Evolutionary conservation across 1,140 invertebrate species (phyloP).

Genomic region (Zophobas atratus): DNA sequence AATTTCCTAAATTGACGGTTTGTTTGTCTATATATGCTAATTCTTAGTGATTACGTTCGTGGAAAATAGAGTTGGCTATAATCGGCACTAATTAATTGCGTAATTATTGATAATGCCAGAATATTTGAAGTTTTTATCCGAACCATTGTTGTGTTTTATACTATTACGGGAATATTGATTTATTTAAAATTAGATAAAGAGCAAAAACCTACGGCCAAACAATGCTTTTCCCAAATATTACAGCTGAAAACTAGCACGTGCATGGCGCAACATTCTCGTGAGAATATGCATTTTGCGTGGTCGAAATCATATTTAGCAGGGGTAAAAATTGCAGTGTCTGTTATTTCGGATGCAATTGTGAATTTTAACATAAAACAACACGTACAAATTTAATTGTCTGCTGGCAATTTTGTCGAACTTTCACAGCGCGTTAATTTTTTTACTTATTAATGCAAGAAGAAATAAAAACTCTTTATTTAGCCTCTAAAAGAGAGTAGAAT

Average conservation of each 20-base stretch:
- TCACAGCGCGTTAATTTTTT: conserved; percentile 9
- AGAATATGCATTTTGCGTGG: conserved; percentile 48
- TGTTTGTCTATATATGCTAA: conserved; percentile 12
- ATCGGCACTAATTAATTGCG: background rate
- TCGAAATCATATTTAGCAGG: conserved; percentile 16
- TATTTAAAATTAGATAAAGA: too few relatives aligned
- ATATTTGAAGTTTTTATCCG: background rate
- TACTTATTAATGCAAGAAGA: too few relatives aligned
- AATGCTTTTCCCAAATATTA: background rate
- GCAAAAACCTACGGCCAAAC: background rate
- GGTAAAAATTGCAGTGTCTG: conserved; percentile 38
- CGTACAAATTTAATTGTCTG: conserved; percentile 43
- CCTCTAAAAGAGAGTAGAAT: too few relatives aligned
- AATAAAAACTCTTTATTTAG: too few relatives aligned
- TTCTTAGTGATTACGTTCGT: background rate
- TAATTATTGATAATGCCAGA: background rate
- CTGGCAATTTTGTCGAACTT: conserved; percentile 28
- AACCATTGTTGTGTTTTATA: too few relatives aligned
- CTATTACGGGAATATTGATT: too few relatives aligned
- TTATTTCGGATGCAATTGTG: conserved; percentile 40
- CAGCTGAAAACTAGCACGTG: conserved; percentile 2
- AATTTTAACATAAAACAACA: conserved; percentile 40
- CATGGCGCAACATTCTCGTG: conserved; percentile 31
- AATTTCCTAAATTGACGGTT: conserved; percentile 24
- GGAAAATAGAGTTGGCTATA: background rate